Conservation (phyloP, 2,888 invertebrate species). For the Zaprionus bogoriensis region DNA sequence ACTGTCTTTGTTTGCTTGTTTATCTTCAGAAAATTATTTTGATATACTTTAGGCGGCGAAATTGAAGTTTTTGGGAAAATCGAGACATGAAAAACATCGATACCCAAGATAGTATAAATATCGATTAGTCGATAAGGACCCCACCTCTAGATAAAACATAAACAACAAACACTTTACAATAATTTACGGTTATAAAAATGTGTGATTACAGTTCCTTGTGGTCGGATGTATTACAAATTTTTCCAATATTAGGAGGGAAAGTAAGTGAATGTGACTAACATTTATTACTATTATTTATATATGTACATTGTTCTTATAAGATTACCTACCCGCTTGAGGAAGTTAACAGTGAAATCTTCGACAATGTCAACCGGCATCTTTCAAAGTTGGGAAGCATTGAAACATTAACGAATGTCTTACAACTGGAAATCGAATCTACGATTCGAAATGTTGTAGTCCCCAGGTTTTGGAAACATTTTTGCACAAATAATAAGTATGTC, state of each 20-base stretch:
- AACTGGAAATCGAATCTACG: conserved; percentile 72
- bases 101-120: too few relatives aligned
- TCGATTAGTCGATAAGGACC: too few relatives aligned
- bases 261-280: conserved; percentile 42
- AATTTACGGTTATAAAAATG: not conserved
- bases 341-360: conserved; percentile 33
- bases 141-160: too few relatives aligned
- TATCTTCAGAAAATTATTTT: too few relatives aligned
- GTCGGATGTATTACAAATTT: conserved; percentile 67
- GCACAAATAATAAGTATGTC: conserved; percentile 8
- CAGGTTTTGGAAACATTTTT: conserved; percentile 80
- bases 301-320: conserved; percentile 1
- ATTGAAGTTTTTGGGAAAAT: too few relatives aligned
- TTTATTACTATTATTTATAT: not conserved
- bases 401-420: conserved; percentile 67
- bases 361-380: conserved; percentile 43
- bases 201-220: conserved; percentile 47
- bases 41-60: too few relatives aligned
- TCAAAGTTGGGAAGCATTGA: conserved; percentile 31
- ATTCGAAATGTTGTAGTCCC: conserved; percentile 78
- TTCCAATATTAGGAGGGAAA: conserved; percentile 73
- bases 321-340: conserved; percentile 8
- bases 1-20: too few relatives aligned
- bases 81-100: too few relatives aligned
- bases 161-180: not conserved